Evolutionary conservation across 2,113 vertebrate species (phyloP), one percentile per base, ranked within the genome.

Genomic region (Thermophis baileyi): DNA sequence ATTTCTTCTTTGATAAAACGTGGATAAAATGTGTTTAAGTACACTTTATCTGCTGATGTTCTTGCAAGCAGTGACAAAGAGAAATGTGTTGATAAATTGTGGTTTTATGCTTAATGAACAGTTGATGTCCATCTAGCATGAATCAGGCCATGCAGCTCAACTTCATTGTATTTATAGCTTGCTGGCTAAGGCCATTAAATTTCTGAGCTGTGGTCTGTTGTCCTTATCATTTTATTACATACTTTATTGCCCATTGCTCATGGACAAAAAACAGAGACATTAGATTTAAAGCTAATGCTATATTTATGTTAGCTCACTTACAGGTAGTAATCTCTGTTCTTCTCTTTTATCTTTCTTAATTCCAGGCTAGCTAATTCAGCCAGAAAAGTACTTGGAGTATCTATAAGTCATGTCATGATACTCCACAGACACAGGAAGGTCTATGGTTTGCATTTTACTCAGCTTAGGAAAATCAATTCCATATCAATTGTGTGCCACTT

Each of bases 321-420:
- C 30, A 90, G 88, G 6, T 40, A 60, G 30, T 93, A 53, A 85
- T 89, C 63, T 92, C 27, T 10, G n/a, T 35, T 89, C 40, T 90
- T 86, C 81, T 90, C 47, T 53, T 90, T 90, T 93, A 69, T 93
- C 81, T 93, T 87, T 50, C 24, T 53, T 53, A 90, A 87, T 87
- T 90, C 54, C 81, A 87, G n/a, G n/a, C 55, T 87, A 69, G 35
- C 53, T 69, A 87, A 93, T 90, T 93, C 81, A 87, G 54, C 2
- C 35, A 87, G 55, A 87, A 86, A 86, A 90, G 69, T 85, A 27
- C n/a, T 46, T 89, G 44, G 69, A 89, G 40, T 89, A 11, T 93
- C 44, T 93, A 30, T 86, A 90, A 87, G 46, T 90, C 92, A 63
- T 90, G 54, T 20, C 53, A 86, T 87, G 22, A 93, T 50, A 35